Percentiles rank a stretch among this genome's conserved stretches.
Evolutionary conservation across 2,888 invertebrate genomes (phyloP).

Genomic region (Drosophila nr. medialis): DNA sequence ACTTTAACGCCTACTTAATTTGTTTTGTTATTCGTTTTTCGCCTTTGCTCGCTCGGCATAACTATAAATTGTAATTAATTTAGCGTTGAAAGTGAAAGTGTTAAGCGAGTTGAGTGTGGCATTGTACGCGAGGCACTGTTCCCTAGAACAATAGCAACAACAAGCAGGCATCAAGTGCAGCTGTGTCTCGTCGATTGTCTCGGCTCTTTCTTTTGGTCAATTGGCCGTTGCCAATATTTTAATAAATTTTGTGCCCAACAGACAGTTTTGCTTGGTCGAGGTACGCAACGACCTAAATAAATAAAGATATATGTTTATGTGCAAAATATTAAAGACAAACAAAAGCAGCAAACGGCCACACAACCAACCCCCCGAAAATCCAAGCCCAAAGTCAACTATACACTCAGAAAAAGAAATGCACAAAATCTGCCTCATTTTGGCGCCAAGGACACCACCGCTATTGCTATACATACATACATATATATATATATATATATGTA

Average conservation of each 20-base stretch:
- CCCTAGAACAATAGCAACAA: background rate
- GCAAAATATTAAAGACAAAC: slow-evolving; percentile 83
- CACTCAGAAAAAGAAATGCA: background rate
- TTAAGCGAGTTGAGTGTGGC: slow-evolving; percentile 55
- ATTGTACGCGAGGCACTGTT: background rate
- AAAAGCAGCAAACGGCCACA: slow-evolving; percentile 42
- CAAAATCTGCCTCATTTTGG: background rate
- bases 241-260: slow-evolving; percentile 66
- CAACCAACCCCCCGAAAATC: background rate
- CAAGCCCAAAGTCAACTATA: background rate
- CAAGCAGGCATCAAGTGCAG: slow-evolving; percentile 63
- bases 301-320: slow-evolving; percentile 84
- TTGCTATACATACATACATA: too few relatives aligned
- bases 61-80: slow-evolving; percentile 80
- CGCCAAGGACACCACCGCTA: background rate
- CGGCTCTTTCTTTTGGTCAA: slow-evolving; percentile 10
- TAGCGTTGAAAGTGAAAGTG: slow-evolving; percentile 79
- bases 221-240: slow-evolving; percentile 56
- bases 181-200: slow-evolving; percentile 48
- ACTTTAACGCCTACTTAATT: slow-evolving; percentile 84
- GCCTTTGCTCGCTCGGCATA: slow-evolving; percentile 33
- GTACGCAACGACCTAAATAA: slow-evolving; percentile 79
- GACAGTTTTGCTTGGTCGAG: slow-evolving; percentile 48
- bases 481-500: too few relatives aligned
- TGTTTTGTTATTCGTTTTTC: slow-evolving; percentile 69